phyloP scores from a whole-genome alignment of 2,113 vertebrate species.

The Murina feae region DNA sequence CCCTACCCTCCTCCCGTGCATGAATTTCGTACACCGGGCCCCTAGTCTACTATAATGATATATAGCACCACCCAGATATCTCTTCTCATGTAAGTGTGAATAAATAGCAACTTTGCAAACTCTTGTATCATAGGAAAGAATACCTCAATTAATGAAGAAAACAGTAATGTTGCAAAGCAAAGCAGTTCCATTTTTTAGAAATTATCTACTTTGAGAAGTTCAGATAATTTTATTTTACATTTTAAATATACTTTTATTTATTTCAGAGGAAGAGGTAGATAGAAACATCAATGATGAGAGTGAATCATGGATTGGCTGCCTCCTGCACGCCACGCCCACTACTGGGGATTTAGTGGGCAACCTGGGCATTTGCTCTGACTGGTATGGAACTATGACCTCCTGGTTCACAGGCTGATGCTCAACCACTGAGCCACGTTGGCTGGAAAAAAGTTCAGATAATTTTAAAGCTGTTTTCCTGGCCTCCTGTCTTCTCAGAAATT shows the following conservation, averaged over 20 bases:
- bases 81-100: background rate
- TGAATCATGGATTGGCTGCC: background rate
- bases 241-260: too few species aligned
- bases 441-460: background rate
- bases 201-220: background rate
- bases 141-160: background rate
- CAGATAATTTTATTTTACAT: background rate
- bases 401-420: background rate
- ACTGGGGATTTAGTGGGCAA: background rate
- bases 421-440: background rate
- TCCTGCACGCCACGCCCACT: background rate
- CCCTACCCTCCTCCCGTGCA: too few species aligned
- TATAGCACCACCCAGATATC: background rate
- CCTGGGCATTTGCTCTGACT: background rate
- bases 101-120: constrained; percentile 24
- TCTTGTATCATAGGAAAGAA: background rate
- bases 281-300: too few species aligned
- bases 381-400: background rate
- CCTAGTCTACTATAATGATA: background rate
- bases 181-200: background rate
- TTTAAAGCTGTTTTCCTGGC: background rate
- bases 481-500: background rate
- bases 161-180: background rate
- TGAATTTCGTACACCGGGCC: too few species aligned
- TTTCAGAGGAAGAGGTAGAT: too few species aligned